Conservation (phyloP, 92 coral and sea anemone species). For the Scolanthus callimorphus region DNA sequence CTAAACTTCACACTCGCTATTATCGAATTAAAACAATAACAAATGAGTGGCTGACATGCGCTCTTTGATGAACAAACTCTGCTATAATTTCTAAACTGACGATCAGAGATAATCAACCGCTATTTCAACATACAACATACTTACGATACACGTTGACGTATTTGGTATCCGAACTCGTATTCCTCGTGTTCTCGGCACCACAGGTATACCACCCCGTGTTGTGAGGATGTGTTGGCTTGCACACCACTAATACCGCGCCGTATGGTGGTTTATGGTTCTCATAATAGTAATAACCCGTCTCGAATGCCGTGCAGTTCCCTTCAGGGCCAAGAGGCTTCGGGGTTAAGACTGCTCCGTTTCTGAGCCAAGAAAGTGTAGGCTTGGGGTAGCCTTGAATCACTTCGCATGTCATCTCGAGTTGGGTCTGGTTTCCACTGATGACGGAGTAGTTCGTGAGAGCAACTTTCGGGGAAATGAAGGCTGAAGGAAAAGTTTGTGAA, state of each 20-base stretch:
- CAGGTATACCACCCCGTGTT: conserved; percentile 73
- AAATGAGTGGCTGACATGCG: too few species aligned
- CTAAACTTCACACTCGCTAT: too few species aligned
- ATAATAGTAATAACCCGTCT: conserved; percentile 52
- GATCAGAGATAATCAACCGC: too few species aligned
- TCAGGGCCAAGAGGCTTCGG: conserved; percentile 41
- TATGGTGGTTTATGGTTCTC: conserved; percentile 25
- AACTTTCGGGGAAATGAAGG: conserved; percentile 39
- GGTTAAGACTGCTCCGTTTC: conserved; percentile 26
- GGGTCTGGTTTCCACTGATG: conserved; percentile 17
- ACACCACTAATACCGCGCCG: conserved; percentile 56
- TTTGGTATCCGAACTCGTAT: conserved; percentile 16
- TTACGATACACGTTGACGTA: conserved; percentile 65
- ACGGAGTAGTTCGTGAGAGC: conserved; percentile 55
- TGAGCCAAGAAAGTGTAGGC: conserved; percentile 82
- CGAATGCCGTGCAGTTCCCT: conserved; percentile 22
- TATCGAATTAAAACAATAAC: too few species aligned
- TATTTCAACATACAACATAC: too few species aligned
- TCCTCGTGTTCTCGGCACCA: conserved; percentile 45
- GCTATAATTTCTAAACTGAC: too few species aligned
- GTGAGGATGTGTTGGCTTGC: conserved; percentile 48
- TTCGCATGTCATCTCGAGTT: conserved; percentile 42
- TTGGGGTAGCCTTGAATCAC: conserved; percentile 64
- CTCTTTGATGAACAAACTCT: too few species aligned
- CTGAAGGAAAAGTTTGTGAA: conserved; percentile 16